Base-by-base conservation (phyloP, 2,888 invertebrate species). In the Onchidella celtica region DNA sequence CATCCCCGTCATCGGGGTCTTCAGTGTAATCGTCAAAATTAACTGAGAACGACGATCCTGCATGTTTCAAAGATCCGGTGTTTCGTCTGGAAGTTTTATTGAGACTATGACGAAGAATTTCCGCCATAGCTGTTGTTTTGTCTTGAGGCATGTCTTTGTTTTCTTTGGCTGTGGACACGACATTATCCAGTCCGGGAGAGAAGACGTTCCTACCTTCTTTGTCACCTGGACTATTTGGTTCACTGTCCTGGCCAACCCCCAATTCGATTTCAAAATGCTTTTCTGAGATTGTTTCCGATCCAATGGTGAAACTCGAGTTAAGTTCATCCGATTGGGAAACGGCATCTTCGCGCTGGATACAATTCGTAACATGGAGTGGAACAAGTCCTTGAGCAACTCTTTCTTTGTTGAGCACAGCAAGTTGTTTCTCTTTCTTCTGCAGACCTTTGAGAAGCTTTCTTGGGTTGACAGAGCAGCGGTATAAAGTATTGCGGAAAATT, bases 401-500 rank as follows among this genome's bases (percentile, higher is more conserved):
- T 66, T 75, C 66, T n/a, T 79, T n/a, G 55, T 68, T 40, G 11
- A 29, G 0, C 32, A 76, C 63, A 59, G 72, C 59, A 61, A 78
- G 65, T 66, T 32, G 69, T 72, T 83, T 65, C 27, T 90, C 89
- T 61, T 88, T 86, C 61, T 91, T 91, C 81, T 89, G 88, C 36
- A 90, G 77, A 55, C 87, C 87, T 83, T 90, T 90, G 68, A 91
- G 83, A 29, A 89, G 81, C 78, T 90, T 90, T 69, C 89, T 83
- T 0, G 92, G 91, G 80, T 92, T 90, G 17, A 91, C 86, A 0
- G 92, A 92, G 21, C 85, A 80, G 36, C 85, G 84, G 83, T 91
- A 92, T 55, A 93, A 85, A 2, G 88, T 85, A 74, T 83, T 88
- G 24, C 92, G 87, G 87, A 92, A 93, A 29, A 89, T 89, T 80